Evolutionary conservation across 1,140 invertebrate species (phyloP).

Genomic region (Drosophila pectinifera): DNA sequence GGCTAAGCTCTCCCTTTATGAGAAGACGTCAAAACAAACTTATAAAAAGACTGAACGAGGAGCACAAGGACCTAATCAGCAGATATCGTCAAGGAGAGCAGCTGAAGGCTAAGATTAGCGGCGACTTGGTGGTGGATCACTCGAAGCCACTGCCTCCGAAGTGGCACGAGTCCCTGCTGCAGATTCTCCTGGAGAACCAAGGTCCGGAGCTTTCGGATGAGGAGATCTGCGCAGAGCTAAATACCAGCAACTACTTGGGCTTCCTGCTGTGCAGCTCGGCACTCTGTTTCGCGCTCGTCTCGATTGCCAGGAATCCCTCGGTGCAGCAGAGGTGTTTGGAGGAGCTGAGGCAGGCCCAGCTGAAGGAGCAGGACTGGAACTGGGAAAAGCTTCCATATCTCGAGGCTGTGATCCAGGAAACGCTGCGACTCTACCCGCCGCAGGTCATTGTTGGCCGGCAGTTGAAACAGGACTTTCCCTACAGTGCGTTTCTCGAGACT

Average conservation of each 20-base stretch:
- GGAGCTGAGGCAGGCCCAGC: constrained; percentile 24
- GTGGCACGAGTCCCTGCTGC: constrained; percentile 39
- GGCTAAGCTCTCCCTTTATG: constrained; percentile 46
- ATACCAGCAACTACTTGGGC: constrained; percentile 60
- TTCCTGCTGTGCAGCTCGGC: constrained; percentile 57
- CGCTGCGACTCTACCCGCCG: constrained; percentile 60
- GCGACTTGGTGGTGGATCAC: constrained; percentile 8
- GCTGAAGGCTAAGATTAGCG: background rate
- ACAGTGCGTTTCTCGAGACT: constrained; percentile 20
- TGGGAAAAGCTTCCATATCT: constrained; percentile 36
- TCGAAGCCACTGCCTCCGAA: constrained; percentile 7
- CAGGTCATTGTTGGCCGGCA: constrained; percentile 55
- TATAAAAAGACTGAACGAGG: constrained; percentile 45
- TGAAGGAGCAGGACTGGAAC: background rate
- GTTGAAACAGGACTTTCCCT: constrained; percentile 44
- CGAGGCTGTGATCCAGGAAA: constrained; percentile 53
- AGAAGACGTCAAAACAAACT: constrained; percentile 45
- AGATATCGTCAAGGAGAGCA: constrained; percentile 2
- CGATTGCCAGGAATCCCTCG: constrained; percentile 57
- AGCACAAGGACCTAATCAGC: constrained; percentile 38
- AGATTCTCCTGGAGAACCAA: constrained; percentile 23
- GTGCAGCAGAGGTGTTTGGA: constrained; percentile 58
- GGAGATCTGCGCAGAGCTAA: constrained; percentile 52
- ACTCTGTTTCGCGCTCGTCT: constrained; percentile 53
- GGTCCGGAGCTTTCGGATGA: constrained; percentile 12